These are phyloP conservation scores for Cricetomys ansorgei DNA, from an alignment of 2,113 vertebrate species.

Conservation along the genomic window DNA sequence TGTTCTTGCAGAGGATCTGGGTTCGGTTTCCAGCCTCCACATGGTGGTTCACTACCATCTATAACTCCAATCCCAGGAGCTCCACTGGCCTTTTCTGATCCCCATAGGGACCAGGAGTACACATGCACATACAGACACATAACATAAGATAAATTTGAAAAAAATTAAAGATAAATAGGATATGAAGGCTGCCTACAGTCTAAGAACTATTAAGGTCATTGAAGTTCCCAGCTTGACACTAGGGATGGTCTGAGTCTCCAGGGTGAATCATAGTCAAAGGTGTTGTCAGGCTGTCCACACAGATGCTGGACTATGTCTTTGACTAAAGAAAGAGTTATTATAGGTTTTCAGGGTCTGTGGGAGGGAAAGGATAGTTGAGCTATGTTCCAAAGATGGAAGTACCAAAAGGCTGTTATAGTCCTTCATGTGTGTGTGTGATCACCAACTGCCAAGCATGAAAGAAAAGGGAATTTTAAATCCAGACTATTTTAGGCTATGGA, in stretches of 20 bases:
- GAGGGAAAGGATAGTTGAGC: background rate
- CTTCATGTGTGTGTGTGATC: background rate
- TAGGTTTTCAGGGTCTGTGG: background rate
- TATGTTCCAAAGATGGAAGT: background rate
- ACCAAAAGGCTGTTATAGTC: background rate
- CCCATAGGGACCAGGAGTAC: background rate
- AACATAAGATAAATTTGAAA: background rate
- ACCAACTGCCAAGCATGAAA: background rate
- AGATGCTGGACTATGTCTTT: background rate
- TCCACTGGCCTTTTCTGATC: background rate
- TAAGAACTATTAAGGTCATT: background rate
- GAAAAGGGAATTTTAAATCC: background rate
- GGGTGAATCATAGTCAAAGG: background rate
- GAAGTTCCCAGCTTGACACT: background rate
- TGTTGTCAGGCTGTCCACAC: background rate
- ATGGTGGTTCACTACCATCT: background rate
- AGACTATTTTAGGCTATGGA: conserved; percentile 3
- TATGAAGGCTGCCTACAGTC: background rate
- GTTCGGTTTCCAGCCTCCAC: background rate
- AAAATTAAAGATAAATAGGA: background rate
- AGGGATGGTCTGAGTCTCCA: background rate
- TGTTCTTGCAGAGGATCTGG: background rate
- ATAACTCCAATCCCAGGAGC: background rate
- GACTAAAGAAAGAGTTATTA: background rate
- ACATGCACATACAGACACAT: background rate